Evolutionary conservation across 2,888 invertebrate species (phyloP), one percentile per base, ranked within the genome.

Genomic region (Melinaea marsaeus): DNA sequence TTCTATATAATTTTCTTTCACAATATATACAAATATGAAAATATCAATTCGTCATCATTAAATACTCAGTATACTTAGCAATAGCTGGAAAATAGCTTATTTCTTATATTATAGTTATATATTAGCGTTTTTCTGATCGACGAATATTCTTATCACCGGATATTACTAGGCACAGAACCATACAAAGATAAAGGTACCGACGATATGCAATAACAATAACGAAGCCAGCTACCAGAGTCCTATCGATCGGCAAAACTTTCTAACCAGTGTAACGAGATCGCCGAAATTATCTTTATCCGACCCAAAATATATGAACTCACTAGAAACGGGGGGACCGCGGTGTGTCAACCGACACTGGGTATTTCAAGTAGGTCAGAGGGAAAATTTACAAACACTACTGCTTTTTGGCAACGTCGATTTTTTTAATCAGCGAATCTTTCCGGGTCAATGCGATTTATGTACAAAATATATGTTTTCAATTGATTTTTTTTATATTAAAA

Each of bases 351-450:
- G 71, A 71, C 66, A 73, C 75, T 87, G 86, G 89, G 74, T 74
- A 73, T 83, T 81, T 83, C 88, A 90, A 90, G 87, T 90, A 90
- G 90, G 90, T 90, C 90, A 90, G 81, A 88, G 80, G 88, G 88
- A 90, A 89, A 88, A 87, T 90, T 88, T 88, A 89, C 88, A 88
- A 90, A 89, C 85, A 88, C 87, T 87, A 88, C 84, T 84, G 59
- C 81, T 75, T 68, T 63, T 75, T 64, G 75, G 74, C 78, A 79
- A 78, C 81, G 82, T 80, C 79, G 81, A 78, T 81, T 86, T 85
- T 86, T 85, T 86, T 84, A 87, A 85, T 84, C 82, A 86, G 83
- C 75, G 79, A 79, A 80, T 81, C 77, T 85, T 88, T 87, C 83
- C 84, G 83, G 85, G 84, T 85, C 86, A 88, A 82, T 84, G 88